Conservation (phyloP, 1,140 invertebrate species). For the Aethina tumida region DNA sequence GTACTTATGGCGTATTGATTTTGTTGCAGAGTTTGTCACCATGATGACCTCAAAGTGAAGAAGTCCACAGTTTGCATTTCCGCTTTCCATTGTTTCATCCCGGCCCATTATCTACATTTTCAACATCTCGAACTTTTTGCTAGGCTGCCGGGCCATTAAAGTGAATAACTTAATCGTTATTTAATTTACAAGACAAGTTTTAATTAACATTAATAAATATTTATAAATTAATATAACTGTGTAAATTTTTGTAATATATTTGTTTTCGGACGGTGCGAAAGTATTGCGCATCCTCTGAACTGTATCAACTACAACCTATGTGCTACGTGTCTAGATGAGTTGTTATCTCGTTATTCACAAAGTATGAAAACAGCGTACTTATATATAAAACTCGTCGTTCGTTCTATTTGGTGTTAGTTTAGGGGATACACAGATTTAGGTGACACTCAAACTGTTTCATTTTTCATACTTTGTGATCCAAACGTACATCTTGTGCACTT, state of each 20-base stretch:
- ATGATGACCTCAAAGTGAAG: conserved; percentile 98
- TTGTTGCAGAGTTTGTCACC: conserved; percentile 90
- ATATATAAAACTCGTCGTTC: conserved; percentile 14
- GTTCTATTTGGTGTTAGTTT: conserved; percentile 22
- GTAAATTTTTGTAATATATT: conserved; percentile 39
- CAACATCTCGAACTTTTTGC: conserved; percentile 30
- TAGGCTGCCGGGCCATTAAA: conserved; percentile 34
- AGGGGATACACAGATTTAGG: conserved; percentile 22
- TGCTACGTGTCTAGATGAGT: conserved; percentile 26
- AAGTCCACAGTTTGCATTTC: conserved; percentile 39
- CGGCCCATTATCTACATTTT: conserved; percentile 32
- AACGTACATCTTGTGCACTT: conserved; percentile 29
- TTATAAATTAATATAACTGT: conserved; percentile 35
- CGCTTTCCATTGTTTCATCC: conserved; percentile 42
- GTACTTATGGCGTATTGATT: conserved; percentile 21
- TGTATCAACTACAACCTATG: conserved; percentile 25
- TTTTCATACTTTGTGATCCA: conserved; percentile 31
- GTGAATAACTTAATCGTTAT: conserved; percentile 34
- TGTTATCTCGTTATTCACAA: conserved; percentile 27
- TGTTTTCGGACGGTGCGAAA: conserved; percentile 20
- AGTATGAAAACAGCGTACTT: conserved; percentile 29
- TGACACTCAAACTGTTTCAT: conserved; percentile 18
- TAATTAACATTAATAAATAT: conserved; percentile 32
- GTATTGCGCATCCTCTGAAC: conserved; percentile 16
- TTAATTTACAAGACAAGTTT: conserved; percentile 33